Evolutionary conservation across 2,797 vertebrate genomes (phyloP).

Genomic region (Gila robusta): DNA sequence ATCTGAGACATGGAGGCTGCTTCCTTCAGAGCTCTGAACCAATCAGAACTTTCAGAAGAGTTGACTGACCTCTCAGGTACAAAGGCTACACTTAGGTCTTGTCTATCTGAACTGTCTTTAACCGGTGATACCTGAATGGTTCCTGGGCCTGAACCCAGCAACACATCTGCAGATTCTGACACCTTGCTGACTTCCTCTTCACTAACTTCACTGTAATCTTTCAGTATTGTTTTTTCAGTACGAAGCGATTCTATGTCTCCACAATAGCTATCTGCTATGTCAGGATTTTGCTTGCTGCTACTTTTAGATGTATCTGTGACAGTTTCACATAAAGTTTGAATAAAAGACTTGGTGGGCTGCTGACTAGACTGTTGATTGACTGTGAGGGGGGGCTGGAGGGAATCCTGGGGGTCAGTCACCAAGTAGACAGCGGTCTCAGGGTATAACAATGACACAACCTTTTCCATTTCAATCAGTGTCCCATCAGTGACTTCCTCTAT

Average conservation of each 20-base stretch:
- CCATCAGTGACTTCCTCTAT: constrained; percentile 10
- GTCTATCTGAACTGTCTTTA: constrained; percentile 43
- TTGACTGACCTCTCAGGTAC: constrained; percentile 35
- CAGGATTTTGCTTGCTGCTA: not conserved
- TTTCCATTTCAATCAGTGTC: constrained; percentile 29
- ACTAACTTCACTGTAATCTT: constrained; percentile 3
- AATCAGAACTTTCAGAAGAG: constrained; percentile 60
- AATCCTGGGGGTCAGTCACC: constrained; percentile 27
- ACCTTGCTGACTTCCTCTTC: constrained; percentile 24
- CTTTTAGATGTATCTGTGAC: constrained; percentile 34
- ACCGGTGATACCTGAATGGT: constrained; percentile 6
- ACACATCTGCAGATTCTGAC: constrained; percentile 10
- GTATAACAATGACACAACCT: constrained; percentile 25
- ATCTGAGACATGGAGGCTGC: constrained; percentile 67
- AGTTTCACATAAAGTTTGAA: constrained; percentile 50
- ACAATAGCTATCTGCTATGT: not conserved
- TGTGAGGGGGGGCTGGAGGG: constrained; percentile 17
- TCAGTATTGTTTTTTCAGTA: not conserved
- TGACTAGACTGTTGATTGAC: constrained; percentile 28
- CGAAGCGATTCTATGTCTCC: not conserved
- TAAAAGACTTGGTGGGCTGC: constrained; percentile 42
- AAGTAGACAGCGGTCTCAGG: constrained; percentile 19
- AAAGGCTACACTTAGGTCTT: constrained; percentile 8
- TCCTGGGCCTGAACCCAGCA: constrained; percentile 21
- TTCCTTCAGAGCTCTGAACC: constrained; percentile 76